Evolutionary conservation across 2,797 vertebrate species (phyloP), one percentile per base, ranked within the genome.

Genomic region (Enteromius mattozi): DNA sequence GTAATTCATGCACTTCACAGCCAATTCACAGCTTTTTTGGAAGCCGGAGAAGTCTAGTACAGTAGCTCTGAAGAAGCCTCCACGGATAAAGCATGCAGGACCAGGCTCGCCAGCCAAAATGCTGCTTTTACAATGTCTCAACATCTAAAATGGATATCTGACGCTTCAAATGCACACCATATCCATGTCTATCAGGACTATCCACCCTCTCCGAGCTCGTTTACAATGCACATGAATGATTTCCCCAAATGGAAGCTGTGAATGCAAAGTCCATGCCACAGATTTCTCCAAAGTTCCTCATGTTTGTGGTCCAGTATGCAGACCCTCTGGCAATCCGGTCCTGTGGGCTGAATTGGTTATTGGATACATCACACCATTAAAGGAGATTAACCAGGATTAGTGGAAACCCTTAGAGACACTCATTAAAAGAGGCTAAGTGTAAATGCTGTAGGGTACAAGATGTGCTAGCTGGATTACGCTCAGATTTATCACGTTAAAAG

Each of bases 361-460:
- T 78, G 74, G 82, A 83, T 78, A 78, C 82, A 68, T 78, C 82
- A 83, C 63, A 78, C 74, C 74, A 83, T 83, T 78, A 78, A 83
- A 83, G 30, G 37, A 70, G 82, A 83, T 78, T 83, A 83, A 78
- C 35, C 47, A 56, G 82, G 82, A 83, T 83, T 83, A 83, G 47
- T 42, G 75, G 63, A 83, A 78, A 78, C 63, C 82, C 74, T 56
- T 33, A 69, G 82, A 77, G 82, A 83, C 74, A 78, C 75, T 83
- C 82, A 83, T 83, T 83, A 83, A 83, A 83, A 83, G 37, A 78
- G 75, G 75, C 82, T 83, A 78, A 78, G 63, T 83, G 74, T 83
- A 83, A 83, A 78, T 77, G 49, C 74, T 83, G 65, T 33, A 69
- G 82, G 74, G 47, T 45, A 78, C 49, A 83, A 83, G 82, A 83